Percentiles rank a stretch among this genome's conserved stretches.
These are phyloP conservation scores for Clarias laeviceps DNA, from an alignment of 2,797 vertebrate genomes.

Conservation along the genomic window DNA sequence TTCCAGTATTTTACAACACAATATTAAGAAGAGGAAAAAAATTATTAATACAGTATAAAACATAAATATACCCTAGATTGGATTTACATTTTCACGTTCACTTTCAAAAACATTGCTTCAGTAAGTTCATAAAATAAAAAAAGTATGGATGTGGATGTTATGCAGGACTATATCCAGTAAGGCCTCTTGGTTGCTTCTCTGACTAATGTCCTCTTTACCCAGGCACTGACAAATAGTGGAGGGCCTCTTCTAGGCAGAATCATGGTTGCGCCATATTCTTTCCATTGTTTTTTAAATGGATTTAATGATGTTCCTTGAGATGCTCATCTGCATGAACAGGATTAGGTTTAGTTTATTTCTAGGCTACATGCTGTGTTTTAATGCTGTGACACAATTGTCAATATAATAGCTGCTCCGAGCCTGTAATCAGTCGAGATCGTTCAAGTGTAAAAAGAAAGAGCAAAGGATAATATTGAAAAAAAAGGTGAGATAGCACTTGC, in stretches of 20 bases:
- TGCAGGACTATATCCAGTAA: slow-evolving; percentile 10
- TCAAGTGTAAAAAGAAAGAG: neutral
- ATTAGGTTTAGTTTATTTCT: slow-evolving; percentile 7
- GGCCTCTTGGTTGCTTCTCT: slow-evolving; percentile 16
- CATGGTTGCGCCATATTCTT: slow-evolving; percentile 14
- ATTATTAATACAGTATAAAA: neutral
- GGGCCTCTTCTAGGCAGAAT: slow-evolving; percentile 10
- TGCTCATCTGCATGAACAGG: slow-evolving; percentile 10
- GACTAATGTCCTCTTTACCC: slow-evolving; percentile 12
- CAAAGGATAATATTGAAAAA: neutral
- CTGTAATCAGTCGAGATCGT: slow-evolving; percentile 1
- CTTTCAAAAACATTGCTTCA: neutral
- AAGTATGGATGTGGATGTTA: neutral
- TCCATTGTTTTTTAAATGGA: slow-evolving; percentile 22
- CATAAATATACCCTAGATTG: neutral
- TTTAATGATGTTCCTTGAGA: slow-evolving; percentile 14
- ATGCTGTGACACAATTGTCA: slow-evolving; percentile 14
- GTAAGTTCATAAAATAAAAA: neutral
- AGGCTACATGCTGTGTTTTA: neutral
- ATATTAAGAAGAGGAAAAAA: neutral
- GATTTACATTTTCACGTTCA: neutral
- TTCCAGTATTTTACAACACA: neutral
- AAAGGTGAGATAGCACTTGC: too few relatives aligned
- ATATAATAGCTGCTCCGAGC: neutral
- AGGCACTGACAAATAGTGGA: slow-evolving; percentile 6